phyloP scores from a whole-genome alignment of 2,888 invertebrate genomes.

The Cybosia mesomella region DNA sequence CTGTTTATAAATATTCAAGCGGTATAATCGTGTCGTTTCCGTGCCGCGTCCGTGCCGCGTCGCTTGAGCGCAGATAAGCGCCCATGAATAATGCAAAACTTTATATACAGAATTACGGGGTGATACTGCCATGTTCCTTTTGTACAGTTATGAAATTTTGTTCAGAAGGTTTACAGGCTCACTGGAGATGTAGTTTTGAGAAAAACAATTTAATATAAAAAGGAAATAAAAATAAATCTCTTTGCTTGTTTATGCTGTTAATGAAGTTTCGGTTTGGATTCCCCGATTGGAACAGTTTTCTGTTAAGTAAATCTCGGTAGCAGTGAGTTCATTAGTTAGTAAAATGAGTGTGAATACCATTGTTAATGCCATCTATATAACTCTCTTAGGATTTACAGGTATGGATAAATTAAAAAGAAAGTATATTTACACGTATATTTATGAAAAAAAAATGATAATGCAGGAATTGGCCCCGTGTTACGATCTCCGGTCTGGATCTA shows the following conservation, averaged over 20 bases:
- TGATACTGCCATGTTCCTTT: slow-evolving; percentile 23
- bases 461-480: no score
- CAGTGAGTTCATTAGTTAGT: no score
- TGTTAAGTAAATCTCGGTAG: no score
- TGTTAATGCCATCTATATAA: no score
- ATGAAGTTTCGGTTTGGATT: neutral
- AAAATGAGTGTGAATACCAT: no score
- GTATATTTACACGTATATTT: no score
- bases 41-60: neutral
- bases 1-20: slow-evolving; percentile 20
- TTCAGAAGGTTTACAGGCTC: slow-evolving; percentile 6
- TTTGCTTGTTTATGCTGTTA: neutral
- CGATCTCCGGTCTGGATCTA: no score
- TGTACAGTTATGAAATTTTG: slow-evolving; percentile 11
- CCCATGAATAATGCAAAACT: slow-evolving; percentile 51
- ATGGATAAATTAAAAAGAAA: no score
- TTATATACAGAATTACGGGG: slow-evolving; percentile 25
- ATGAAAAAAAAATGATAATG: no score
- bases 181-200: neutral
- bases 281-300: no score
- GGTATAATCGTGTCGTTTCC: slow-evolving; percentile 15
- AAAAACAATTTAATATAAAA: slow-evolving; percentile 9
- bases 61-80: slow-evolving; percentile 24
- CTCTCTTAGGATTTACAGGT: no score
- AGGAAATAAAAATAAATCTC: neutral